Evolutionary conservation across 2,797 vertebrate species (phyloP).

Genomic region (Pangasius krempfi): DNA sequence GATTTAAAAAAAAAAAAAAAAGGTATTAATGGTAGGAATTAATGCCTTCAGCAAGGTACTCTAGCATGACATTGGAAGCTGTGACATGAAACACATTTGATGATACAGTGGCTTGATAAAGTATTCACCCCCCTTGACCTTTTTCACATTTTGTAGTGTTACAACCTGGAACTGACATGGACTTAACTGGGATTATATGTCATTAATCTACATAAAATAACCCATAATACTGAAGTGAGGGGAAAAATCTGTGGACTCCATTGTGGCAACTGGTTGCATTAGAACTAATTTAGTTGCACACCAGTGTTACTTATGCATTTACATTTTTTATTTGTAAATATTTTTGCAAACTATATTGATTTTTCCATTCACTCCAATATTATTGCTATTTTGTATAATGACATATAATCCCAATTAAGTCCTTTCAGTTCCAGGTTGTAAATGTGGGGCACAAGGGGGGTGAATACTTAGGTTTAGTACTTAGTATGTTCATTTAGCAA

Average conservation of each 20-base stretch:
- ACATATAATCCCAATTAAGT: neutral
- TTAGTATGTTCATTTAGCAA: conserved; percentile 23
- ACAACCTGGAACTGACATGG: neutral
- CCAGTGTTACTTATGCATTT: neutral
- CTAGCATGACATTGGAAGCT: neutral
- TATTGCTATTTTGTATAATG: neutral
- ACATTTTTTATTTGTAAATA: conserved; percentile 2
- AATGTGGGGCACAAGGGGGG: neutral
- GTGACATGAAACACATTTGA: conserved; percentile 10
- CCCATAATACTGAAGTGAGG: neutral
- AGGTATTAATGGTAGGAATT: neutral
- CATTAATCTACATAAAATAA: neutral
- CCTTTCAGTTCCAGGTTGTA: neutral
- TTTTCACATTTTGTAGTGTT: neutral
- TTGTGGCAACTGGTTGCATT: neutral
- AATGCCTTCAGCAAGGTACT: neutral
- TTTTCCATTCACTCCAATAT: neutral
- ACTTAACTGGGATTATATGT: neutral
- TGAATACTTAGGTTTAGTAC: neutral
- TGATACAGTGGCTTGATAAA: conserved; percentile 2
- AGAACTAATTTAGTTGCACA: neutral
- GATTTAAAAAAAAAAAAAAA: too few relatives aligned
- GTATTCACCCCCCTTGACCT: neutral
- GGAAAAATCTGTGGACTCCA: neutral
- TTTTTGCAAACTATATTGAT: neutral